A percentile compares a stretch with the other conserved stretches of the same genome.
These are phyloP conservation scores for Galaxea fascicularis DNA, from an alignment of 92 coral and sea anemone genomes.

Conservation along the genomic window DNA sequence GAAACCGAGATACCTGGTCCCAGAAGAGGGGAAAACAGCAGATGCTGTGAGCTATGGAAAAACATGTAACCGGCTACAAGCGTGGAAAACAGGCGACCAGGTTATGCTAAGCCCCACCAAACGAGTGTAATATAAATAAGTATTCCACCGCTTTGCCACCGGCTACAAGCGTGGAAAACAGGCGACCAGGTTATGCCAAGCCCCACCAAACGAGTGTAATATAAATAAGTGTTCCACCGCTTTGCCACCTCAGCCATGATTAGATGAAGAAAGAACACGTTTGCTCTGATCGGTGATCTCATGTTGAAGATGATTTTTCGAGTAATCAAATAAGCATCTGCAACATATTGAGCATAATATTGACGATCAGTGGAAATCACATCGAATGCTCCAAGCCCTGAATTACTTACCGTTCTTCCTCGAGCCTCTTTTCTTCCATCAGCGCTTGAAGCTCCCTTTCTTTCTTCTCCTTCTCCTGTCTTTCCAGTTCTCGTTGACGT, in stretches of 20 bases:
- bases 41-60: neutral
- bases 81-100: neutral
- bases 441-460: constrained; percentile 89
- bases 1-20: too few relatives aligned
- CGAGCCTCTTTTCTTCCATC: constrained; percentile 92
- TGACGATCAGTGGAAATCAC: neutral
- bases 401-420: constrained; percentile 90
- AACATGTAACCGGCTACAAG: neutral
- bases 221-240: too few relatives aligned
- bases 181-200: too few relatives aligned
- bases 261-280: neutral
- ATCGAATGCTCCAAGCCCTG: neutral
- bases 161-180: neutral
- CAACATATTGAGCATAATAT: neutral
- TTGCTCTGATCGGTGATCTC: neutral
- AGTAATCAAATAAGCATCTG: neutral
- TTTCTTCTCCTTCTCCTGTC: constrained; percentile 87
- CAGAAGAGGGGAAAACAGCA: too few relatives aligned
- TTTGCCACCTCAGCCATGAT: neutral
- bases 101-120: too few relatives aligned
- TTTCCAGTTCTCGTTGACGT: constrained; percentile 89
- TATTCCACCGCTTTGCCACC: neutral
- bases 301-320: neutral
- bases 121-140: too few relatives aligned
- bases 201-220: too few relatives aligned